Base-by-base conservation (phyloP, 30 jellyfish, hydroid and myxozoan genomes). In the Cassiopea andromeda region DNA sequence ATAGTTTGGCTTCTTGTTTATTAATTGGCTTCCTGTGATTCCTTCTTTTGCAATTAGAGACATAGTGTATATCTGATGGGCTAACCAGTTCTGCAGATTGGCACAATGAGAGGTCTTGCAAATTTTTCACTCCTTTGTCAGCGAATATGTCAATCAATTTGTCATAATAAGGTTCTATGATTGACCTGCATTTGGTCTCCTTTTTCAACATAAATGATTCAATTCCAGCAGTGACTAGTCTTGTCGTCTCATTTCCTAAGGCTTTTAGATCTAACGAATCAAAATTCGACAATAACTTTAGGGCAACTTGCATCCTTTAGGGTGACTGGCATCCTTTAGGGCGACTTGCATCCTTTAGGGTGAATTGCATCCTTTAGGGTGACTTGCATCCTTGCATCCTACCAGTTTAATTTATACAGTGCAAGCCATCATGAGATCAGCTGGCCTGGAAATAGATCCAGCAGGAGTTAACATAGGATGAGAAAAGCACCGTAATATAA, bases 171-270 rank as follows among this genome's bases (percentile, higher is more conserved):
- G 43, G 45, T 13, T 16, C 75, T 3, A 19, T 14, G 7, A 44
- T 70, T 2, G 87, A 54, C 12, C 4, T 66, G 75, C 75, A 66
- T 7, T 66, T 15, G 15, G 6, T 19, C 19, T 19, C 75, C 15
- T 66, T 16, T 3, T 16, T 13, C 0, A 19, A 66, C 43, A 66
- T 73, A 66, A 57, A 88, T 4, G 95, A 88, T 46, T 88, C 81
- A 68, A 76, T 77, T 48, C 83, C 94, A 46, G 94, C 83, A 58
- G 89, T 87, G 66, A 60, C 94, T 27, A 27, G 38, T 27, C 38
- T 76, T 10, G 64, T 54, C 64, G 64, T 54, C 92, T 69, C 43
- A 84, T 69, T 75, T 60, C 89, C 73, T 16, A 76, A 44, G n/a
- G 79, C 50, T 12, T 45, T 46, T 43, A 87, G 57, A 44, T 75